Evolutionary conservation across 2,888 invertebrate species (phyloP).

Genomic region (Dysmachus trigonus): DNA sequence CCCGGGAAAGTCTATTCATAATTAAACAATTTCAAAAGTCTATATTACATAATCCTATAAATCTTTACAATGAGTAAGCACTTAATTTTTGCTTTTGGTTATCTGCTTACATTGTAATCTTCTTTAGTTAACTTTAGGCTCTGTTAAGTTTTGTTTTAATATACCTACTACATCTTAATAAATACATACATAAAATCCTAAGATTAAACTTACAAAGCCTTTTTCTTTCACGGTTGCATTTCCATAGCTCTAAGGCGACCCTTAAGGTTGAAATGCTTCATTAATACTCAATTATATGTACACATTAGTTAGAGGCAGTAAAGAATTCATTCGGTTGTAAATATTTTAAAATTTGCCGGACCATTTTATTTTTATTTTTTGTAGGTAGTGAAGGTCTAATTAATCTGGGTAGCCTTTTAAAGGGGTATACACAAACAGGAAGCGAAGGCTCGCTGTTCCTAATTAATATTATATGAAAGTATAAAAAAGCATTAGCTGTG

Average conservation of each 20-base stretch:
- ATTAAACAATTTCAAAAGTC: no score
- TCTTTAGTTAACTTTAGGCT: neutral
- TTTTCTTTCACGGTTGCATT: neutral
- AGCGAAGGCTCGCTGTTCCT: slow-evolving; percentile 2
- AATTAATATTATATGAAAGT: slow-evolving; percentile 42
- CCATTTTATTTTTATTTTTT: neutral
- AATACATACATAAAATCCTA: neutral
- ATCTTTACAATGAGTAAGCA: no score
- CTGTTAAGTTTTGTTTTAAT: neutral
- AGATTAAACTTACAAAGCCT: neutral
- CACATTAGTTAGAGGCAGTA: slow-evolving; percentile 28
- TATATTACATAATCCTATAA: no score
- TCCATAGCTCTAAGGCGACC: neutral
- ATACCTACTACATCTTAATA: no score
- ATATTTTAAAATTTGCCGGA: slow-evolving; percentile 26
- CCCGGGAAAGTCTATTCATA: no score
- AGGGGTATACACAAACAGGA: slow-evolving; percentile 5
- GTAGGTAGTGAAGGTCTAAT: slow-evolving; percentile 24
- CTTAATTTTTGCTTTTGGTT: neutral
- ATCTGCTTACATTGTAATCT: neutral
- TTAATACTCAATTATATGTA: slow-evolving; percentile 10
- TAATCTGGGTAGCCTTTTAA: slow-evolving; percentile 30
- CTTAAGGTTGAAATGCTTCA: neutral
- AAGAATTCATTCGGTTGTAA: slow-evolving; percentile 25
- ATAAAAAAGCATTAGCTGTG: slow-evolving; percentile 24